Evolutionary conservation across 2,888 invertebrate species (phyloP).

Genomic region (Microplitis deprimator): DNA sequence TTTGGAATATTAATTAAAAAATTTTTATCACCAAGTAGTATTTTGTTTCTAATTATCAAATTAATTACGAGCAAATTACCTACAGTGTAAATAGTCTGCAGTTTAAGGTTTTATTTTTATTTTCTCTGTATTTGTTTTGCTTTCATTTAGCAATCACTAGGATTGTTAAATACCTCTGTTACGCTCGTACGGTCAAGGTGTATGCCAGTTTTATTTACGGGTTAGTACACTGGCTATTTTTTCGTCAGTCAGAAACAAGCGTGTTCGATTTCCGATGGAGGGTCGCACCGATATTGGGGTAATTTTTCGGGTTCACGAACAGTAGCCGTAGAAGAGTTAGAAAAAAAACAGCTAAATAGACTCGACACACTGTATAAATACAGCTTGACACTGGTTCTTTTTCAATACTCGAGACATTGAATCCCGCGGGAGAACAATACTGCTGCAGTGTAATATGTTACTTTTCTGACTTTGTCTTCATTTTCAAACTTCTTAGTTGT

Average conservation of each 20-base stretch:
- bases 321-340: conserved; percentile 17
- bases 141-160: background rate
- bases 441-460: conserved; percentile 51
- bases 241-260: conserved; percentile 26
- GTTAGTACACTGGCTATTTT: conserved; percentile 15
- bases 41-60: no score
- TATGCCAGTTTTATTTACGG: conserved; percentile 23
- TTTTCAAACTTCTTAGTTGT: conserved; percentile 37
- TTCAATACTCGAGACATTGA: conserved; percentile 38
- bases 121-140: background rate
- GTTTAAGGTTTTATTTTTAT: background rate
- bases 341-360: conserved; percentile 25
- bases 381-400: background rate
- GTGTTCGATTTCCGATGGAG: conserved; percentile 28
- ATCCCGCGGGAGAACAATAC: conserved; percentile 34
- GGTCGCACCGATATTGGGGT: conserved; percentile 25
- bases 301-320: conserved; percentile 20
- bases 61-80: background rate
- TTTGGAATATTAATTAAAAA: no score
- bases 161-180: conserved; percentile 18
- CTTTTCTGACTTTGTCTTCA: conserved; percentile 50
- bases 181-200: conserved; percentile 28
- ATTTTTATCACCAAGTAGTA: no score
- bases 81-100: background rate
- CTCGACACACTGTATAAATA: conserved; percentile 22